phyloP scores from a whole-genome alignment of 1,140 invertebrate species.

The Achroia grisella region DNA sequence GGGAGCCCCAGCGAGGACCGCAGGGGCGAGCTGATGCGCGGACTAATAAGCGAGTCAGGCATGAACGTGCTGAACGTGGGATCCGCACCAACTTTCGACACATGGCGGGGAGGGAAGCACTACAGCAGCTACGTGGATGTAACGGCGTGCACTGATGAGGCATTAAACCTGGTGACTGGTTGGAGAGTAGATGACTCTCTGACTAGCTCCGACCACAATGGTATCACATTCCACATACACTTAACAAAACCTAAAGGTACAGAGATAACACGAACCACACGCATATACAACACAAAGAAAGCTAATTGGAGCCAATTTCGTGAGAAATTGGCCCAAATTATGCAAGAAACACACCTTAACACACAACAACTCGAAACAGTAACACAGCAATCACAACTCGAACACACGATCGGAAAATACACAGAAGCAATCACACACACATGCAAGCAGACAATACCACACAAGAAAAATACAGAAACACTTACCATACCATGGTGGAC shows the following conservation, averaged over 20 bases:
- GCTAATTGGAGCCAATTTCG: too few relatives aligned
- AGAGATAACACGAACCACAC: too few relatives aligned
- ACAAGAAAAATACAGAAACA: too few relatives aligned
- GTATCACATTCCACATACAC: conserved; percentile 2
- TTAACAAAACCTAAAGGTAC: conserved; percentile 1
- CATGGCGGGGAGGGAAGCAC: too few relatives aligned
- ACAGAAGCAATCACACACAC: background rate
- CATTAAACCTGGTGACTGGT: too few relatives aligned
- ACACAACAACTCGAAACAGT: conserved; percentile 7
- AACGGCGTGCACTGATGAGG: too few relatives aligned
- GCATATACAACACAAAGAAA: too few relatives aligned
- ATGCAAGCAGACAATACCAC: too few relatives aligned
- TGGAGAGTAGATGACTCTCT: conserved; percentile 3
- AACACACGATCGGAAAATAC: background rate
- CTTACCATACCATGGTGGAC: too few relatives aligned
- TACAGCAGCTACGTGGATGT: too few relatives aligned
- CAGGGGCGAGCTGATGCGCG: conserved; percentile 5
- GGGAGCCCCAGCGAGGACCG: conserved; percentile 4
- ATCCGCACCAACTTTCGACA: conserved; percentile 15
- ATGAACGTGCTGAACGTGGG: conserved; percentile 16
- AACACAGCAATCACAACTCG: conserved; percentile 12
- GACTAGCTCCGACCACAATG: conserved; percentile 9
- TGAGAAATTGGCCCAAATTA: too few relatives aligned
- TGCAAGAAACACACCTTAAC: background rate
- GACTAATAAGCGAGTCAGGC: conserved; percentile 7